Percentiles rank a stretch among this genome's conserved stretches.
Conservation (phyloP, 2,888 invertebrate species). For the Sisyra terminalis region DNA sequence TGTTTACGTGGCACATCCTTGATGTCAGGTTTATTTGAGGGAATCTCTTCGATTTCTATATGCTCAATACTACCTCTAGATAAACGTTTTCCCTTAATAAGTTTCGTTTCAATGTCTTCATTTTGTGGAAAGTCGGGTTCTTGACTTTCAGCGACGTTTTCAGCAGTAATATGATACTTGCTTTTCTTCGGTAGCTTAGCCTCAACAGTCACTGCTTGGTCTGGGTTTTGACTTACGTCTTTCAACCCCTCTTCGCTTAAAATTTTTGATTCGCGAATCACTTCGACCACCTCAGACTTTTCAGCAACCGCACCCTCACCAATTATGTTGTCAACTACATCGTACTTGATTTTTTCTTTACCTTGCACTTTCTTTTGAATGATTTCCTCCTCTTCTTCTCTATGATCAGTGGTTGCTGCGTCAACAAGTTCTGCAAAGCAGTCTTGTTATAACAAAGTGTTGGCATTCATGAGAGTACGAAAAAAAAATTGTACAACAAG, state of each 20-base stretch:
- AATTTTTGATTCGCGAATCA: constrained; percentile 6
- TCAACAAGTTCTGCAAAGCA: constrained; percentile 8
- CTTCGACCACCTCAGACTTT: constrained; percentile 7
- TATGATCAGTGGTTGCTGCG: constrained; percentile 4
- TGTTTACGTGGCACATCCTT: constrained; percentile 10
- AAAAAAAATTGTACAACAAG: constrained; percentile 1
- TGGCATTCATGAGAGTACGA: constrained; percentile 3
- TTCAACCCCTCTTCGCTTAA: constrained; percentile 1
- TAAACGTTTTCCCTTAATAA: constrained; percentile 7
- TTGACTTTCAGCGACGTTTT: constrained; percentile 19
- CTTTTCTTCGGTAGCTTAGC: constrained; percentile 12
- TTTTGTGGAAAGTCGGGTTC: constrained; percentile 13
- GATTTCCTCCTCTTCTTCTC: constrained; percentile 9
- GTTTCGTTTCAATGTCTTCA: constrained; percentile 14
- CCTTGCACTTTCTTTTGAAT: constrained; percentile 4
- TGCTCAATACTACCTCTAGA: constrained; percentile 4
- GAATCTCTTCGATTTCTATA: constrained; percentile 7
- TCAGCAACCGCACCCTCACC: constrained; percentile 14
- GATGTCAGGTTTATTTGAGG: constrained; percentile 8
- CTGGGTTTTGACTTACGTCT: not conserved
- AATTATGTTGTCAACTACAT: constrained; percentile 13
- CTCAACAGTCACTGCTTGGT: not conserved
- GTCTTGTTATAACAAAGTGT: constrained; percentile 6
- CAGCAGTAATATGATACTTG: constrained; percentile 9
- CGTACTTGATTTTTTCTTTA: not conserved